Evolutionary conservation across 2,888 invertebrate genomes (phyloP).

Genomic region (Glaucopsyche alexis): DNA sequence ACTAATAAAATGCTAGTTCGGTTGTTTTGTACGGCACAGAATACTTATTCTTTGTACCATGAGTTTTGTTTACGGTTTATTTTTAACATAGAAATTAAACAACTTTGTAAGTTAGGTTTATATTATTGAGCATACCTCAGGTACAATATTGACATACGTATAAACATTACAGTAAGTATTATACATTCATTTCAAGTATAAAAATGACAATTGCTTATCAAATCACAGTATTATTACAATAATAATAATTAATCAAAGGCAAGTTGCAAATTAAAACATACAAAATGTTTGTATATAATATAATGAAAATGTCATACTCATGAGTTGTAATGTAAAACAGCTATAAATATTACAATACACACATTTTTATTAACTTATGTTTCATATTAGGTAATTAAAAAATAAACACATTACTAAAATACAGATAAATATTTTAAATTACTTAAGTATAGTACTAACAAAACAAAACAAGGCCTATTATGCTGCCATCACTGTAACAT

Average conservation of each 20-base stretch:
- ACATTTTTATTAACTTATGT: not conserved
- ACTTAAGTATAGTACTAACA: slow-evolving; percentile 25
- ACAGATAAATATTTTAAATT: slow-evolving; percentile 17
- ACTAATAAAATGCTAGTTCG: too few species aligned
- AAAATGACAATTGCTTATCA: slow-evolving; percentile 46
- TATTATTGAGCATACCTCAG: slow-evolving; percentile 34
- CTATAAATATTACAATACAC: slow-evolving; percentile 2
- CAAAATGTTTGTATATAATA: slow-evolving; percentile 23
- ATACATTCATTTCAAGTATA: slow-evolving; percentile 31
- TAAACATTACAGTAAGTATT: slow-evolving; percentile 25
- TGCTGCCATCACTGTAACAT: slow-evolving; percentile 8
- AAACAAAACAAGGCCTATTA: slow-evolving; percentile 17
- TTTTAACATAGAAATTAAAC: not conserved
- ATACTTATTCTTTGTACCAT: too few species aligned
- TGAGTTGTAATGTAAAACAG: not conserved
- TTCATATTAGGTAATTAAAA: not conserved
- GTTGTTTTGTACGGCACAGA: too few species aligned
- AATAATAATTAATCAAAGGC: slow-evolving; percentile 33
- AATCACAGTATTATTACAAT: slow-evolving; percentile 57
- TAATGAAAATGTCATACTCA: not conserved
- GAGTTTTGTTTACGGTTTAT: too few species aligned
- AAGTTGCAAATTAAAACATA: slow-evolving; percentile 15
- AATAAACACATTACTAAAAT: not conserved
- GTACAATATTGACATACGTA: slow-evolving; percentile 25
- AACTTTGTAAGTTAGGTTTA: slow-evolving; percentile 13